These are phyloP conservation scores for Amazona guildingii DNA, from an alignment of 2,113 vertebrate species.

Conservation along the genomic window DNA sequence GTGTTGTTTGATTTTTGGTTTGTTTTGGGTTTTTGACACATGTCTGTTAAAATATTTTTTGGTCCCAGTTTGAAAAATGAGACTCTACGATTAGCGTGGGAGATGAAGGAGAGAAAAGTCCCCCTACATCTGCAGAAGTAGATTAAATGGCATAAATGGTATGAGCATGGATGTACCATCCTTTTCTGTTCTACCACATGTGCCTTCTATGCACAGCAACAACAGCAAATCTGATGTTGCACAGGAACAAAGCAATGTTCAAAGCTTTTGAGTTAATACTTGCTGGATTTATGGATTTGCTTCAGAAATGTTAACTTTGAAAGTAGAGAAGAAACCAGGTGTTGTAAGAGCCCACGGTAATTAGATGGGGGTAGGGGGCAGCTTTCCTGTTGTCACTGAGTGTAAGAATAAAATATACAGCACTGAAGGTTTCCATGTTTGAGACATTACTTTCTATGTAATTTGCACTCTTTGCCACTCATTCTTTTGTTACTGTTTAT, in stretches of 20 bases:
- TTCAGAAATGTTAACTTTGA: not conserved
- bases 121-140: not conserved
- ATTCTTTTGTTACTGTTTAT: not conserved
- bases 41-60: not conserved
- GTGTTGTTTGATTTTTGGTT: not conserved
- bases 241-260: not conserved
- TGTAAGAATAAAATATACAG: not conserved
- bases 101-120: not conserved
- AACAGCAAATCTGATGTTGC: not conserved
- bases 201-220: not conserved
- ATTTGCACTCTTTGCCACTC: not conserved
- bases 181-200: not conserved
- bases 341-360: not conserved
- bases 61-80: not conserved
- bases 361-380: not conserved
- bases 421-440: not conserved
- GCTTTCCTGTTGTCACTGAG: not conserved
- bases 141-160: not conserved
- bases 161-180: not conserved
- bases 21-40: not conserved
- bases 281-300: slow-evolving; percentile 13
- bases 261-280: not conserved
- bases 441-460: not conserved
- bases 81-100: not conserved
- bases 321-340: slow-evolving; percentile 1